Percentiles rank a stretch among this genome's conserved stretches.
Evolutionary conservation across 2,797 vertebrate genomes (phyloP).

Genomic region (Galagoides demidoff): DNA sequence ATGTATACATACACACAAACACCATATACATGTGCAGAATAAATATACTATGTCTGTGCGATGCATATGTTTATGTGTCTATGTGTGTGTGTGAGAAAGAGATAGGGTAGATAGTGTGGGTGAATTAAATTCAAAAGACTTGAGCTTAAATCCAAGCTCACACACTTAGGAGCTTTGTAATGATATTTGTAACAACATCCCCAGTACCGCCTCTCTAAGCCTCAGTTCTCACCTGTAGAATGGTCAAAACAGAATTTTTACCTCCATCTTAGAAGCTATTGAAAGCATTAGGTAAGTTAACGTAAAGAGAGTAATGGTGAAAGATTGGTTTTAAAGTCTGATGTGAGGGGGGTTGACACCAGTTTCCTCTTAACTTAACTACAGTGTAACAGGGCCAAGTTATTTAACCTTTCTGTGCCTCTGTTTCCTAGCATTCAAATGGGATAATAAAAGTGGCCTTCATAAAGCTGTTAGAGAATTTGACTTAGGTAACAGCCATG

Average conservation of each 20-base stretch:
- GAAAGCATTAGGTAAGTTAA: not conserved
- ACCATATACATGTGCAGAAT: not conserved
- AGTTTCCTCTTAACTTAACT: not conserved
- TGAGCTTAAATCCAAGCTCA: not conserved
- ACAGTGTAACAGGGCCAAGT: not conserved
- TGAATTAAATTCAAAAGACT: not conserved
- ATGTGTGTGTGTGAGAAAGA: not conserved
- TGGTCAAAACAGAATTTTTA: not conserved
- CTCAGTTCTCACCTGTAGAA: not conserved
- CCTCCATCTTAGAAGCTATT: not conserved
- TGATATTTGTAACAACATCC: not conserved
- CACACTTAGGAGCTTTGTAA: not conserved
- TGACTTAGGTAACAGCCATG: not conserved
- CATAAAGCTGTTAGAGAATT: not conserved
- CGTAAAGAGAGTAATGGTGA: not conserved
- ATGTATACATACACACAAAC: not conserved
- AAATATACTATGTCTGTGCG: too few relatives aligned
- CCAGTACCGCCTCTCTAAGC: not conserved
- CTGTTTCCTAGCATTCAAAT: not conserved
- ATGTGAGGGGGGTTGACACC: not conserved
- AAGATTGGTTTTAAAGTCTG: not conserved
- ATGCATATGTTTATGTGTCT: not conserved
- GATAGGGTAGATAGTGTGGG: not conserved
- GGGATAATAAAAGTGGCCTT: not conserved
- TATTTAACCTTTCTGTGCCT: not conserved